A percentile compares a stretch with the other conserved stretches of the same genome.
These are phyloP conservation scores for Ailurus styani DNA, from an alignment of 2,113 vertebrate genomes.

Conservation along the genomic window DNA sequence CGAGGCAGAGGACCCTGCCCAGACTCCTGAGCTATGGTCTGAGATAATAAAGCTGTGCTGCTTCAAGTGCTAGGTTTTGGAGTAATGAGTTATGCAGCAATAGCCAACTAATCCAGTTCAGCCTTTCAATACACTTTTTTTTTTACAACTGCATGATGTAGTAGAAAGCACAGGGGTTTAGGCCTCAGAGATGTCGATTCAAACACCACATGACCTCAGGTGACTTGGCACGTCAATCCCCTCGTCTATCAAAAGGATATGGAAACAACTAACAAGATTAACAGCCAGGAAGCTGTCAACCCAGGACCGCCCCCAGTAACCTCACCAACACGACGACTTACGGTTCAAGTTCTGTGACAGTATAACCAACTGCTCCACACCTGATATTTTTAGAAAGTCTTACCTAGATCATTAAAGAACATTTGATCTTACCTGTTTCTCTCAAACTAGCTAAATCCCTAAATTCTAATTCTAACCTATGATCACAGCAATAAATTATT, in stretches of 20 bases:
- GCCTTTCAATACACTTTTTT: not conserved
- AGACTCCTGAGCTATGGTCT: not conserved
- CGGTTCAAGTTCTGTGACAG: not conserved
- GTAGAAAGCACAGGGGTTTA: not conserved
- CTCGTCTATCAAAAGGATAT: not conserved
- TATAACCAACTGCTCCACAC: not conserved
- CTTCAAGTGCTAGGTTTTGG: not conserved
- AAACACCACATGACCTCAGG: not conserved
- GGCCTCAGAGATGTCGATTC: not conserved
- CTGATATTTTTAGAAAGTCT: not conserved
- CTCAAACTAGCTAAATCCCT: not conserved
- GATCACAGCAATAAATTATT: slow-evolving; percentile 25
- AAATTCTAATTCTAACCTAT: slow-evolving; percentile 25
- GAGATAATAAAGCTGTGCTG: not conserved
- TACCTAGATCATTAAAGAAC: not conserved
- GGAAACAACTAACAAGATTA: not conserved
- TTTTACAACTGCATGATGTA: not conserved
- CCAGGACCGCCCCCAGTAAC: not conserved
- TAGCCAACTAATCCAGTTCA: not conserved
- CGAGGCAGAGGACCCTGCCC: not conserved
- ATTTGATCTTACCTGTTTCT: not conserved
- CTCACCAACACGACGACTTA: not conserved
- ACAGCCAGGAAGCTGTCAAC: not conserved
- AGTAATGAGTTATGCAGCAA: not conserved
- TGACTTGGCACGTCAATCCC: not conserved